Evolutionary conservation across 64 coral and sea anemone genomes (phyloP).

Genomic region (Orbicella faveolata): DNA sequence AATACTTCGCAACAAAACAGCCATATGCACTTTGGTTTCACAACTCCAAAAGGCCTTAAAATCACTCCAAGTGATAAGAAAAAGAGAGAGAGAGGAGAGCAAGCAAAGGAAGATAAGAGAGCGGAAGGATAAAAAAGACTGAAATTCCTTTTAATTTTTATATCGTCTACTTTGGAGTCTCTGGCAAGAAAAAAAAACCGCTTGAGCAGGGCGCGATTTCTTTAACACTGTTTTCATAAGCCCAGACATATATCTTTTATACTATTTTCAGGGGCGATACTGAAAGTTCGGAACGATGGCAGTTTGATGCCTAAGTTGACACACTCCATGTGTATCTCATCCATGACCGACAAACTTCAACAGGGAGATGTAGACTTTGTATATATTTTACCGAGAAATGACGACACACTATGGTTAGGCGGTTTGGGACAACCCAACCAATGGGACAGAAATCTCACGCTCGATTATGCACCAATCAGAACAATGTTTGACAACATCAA

Average conservation of each 20-base stretch:
- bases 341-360: neutral
- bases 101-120: too few species aligned
- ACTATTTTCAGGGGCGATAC: neutral
- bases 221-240: too few species aligned
- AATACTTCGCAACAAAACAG: too few species aligned
- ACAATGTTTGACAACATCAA: conserved; percentile 42
- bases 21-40: too few species aligned
- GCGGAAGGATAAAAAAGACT: too few species aligned
- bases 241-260: neutral
- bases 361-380: neutral
- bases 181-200: too few species aligned
- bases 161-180: too few species aligned
- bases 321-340: neutral
- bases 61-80: too few species aligned
- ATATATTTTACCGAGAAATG: neutral
- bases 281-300: conserved; percentile 38
- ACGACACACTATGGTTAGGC: conserved; percentile 21
- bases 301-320: conserved; percentile 38
- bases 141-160: too few species aligned
- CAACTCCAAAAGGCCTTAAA: too few species aligned
- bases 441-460: conserved; percentile 11
- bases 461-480: conserved; percentile 23
- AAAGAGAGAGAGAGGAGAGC: too few species aligned
- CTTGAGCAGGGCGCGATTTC: too few species aligned
- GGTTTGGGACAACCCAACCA: conserved; percentile 30